These are phyloP conservation scores for Sisor rabdophorus DNA, from an alignment of 2,113 vertebrate species.

Conservation along the genomic window DNA sequence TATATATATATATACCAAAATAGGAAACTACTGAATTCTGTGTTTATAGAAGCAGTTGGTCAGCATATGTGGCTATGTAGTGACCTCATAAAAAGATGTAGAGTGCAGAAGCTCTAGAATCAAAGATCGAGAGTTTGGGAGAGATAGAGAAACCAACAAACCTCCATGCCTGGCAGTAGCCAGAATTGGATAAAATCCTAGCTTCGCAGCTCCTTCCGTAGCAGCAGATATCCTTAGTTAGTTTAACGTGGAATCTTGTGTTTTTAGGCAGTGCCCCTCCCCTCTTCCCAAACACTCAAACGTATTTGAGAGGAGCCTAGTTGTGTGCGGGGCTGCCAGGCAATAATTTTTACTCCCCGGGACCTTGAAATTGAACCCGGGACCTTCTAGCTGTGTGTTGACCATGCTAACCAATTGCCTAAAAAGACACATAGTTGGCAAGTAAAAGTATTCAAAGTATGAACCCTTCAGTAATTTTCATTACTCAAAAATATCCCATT, in stretches of 20 bases:
- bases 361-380: too few species aligned
- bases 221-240: slow-evolving; percentile 8
- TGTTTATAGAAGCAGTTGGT: slow-evolving; percentile 45
- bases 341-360: slow-evolving; percentile 18
- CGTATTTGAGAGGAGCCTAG: not conserved
- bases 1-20: slow-evolving; percentile 27
- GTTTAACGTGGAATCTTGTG: slow-evolving; percentile 5
- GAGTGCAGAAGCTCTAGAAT: slow-evolving; percentile 18
- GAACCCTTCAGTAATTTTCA: too few species aligned
- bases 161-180: slow-evolving; percentile 14
- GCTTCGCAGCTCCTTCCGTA: slow-evolving; percentile 10
- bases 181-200: slow-evolving; percentile 3
- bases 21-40: slow-evolving; percentile 33
- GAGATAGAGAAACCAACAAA: slow-evolving; percentile 11
- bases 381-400: too few species aligned
- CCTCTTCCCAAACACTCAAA: too few species aligned
- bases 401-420: too few species aligned
- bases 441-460: too few species aligned
- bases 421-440: too few species aligned
- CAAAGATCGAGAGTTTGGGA: slow-evolving; percentile 8
- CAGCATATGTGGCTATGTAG: slow-evolving; percentile 44
- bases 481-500: too few species aligned
- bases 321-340: not conserved
- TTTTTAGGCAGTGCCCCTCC: not conserved
- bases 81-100: slow-evolving; percentile 28